Evolutionary conservation across 2,113 vertebrate genomes (phyloP), one percentile per base, ranked within the genome.

Genomic region (Brachyhypopomus occidentalis): DNA sequence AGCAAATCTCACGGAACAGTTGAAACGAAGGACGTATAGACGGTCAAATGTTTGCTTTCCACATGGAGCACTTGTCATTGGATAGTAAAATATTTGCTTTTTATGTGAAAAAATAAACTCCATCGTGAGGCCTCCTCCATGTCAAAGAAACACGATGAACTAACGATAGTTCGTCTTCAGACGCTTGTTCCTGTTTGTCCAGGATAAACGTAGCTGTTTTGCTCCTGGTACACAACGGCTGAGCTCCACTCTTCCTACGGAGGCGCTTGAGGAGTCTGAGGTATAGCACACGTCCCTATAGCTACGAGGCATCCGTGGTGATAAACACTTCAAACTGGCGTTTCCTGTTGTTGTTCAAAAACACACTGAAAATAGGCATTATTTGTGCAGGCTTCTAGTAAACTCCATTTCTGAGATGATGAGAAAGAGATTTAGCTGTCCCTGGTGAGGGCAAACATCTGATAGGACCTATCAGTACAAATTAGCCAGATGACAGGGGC

Each of bases 341-440:
- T 89, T 89, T 91, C 88, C 88, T 87, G 90, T 89, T 92, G 89
- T 89, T 91, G 84, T 89, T 89, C 77, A 70, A 84, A 63, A 17
- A 64, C 14, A 23, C 58, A 22, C 88, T 90, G 79, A 87, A 92
- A 91, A 93, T 91, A 93, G 87, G 80, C 72, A 48, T 12, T 75
- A 59, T 86, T 87, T 90, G 84, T 23, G 60, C 60, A 83, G 73
- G 76, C 85, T 90, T 90, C 88, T 88, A 85, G 91, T 91, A 92
- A 92, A 89, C 76, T 81, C 86, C 86, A 87, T 90, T 90, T 88
- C 84, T 86, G 89, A 80, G 91, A 91, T 90, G 75, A 84, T 78
- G 52, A 80, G 81, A 72, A 55, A 63, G 72, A 86, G 91, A 92
- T 92, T 90, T 72, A 52, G 60, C 36, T 5, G 73, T 88, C 92